Evolutionary conservation across 2,113 vertebrate genomes (phyloP).

Genomic region (Saccopteryx leptura): DNA sequence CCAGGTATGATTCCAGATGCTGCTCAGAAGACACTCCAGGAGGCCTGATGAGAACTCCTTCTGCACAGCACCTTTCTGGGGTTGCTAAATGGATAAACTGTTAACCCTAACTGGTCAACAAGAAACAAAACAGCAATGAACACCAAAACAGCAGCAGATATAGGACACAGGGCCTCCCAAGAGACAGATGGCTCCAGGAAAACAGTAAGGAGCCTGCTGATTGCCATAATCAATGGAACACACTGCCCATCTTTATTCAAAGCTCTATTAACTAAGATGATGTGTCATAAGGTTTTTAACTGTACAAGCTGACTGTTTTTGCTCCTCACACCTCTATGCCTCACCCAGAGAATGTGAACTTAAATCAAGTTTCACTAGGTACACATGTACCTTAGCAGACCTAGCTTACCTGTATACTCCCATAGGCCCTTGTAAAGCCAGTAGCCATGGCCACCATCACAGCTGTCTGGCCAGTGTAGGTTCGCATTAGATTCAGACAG

Average conservation of each 20-base stretch:
- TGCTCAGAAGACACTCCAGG: neutral
- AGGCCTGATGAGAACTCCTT: neutral
- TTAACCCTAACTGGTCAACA: neutral
- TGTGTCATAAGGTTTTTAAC: neutral
- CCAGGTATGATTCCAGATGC: neutral
- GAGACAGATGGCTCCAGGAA: neutral
- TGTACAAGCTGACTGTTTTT: neutral
- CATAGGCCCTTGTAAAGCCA: neutral
- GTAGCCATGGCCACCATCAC: no score
- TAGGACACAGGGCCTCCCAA: neutral
- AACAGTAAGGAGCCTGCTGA: neutral
- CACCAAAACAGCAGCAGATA: neutral
- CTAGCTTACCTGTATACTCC: neutral
- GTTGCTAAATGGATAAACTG: neutral
- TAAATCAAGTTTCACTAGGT: neutral
- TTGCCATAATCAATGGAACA: neutral
- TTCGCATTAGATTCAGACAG: no score
- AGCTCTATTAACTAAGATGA: neutral
- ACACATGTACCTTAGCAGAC: neutral
- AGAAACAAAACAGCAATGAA: neutral
- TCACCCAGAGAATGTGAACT: neutral
- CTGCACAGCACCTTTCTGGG: neutral
- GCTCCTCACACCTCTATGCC: neutral
- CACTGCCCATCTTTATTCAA: neutral
- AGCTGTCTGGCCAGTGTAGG: no score